Base-by-base conservation (phyloP, 2,888 invertebrate species). In the Clusia tigrina region DNA sequence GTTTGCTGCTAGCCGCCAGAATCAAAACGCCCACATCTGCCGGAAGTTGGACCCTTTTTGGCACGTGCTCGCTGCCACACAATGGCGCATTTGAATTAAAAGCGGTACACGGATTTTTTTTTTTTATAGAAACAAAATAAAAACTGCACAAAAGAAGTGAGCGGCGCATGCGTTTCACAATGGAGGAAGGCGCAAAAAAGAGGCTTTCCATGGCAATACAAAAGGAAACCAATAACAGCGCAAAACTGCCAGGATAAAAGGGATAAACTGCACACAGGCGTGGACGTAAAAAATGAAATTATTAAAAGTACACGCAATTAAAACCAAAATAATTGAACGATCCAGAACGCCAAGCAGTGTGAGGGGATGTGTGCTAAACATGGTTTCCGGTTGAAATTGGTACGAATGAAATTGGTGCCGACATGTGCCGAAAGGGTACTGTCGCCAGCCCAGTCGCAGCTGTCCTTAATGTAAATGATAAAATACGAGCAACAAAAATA, bases 1-100 rank as follows among this genome's bases (percentile, higher is more conserved):
- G 65, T 54, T 38, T 52, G 59, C 62, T 65, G 65, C 60, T 66
- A 69, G 70, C 73, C 73, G 74, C 60, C 68, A 69, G 65, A 73
- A 67, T 65, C 63, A 67, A 72, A 73, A 74, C 78, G 77, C 78
- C 78, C 74, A 74, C 78, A 78, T 72, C 78, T 78, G 78, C 78
- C 78, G 78, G 78, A 78, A 74, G 55, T 65, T 64, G 53, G 42
- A 37, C 62, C 59, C 61, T 64, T 67, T 58, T 37, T 54, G 54
- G 58, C 63, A 54, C 58, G 60, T 57, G 46, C 62, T 23, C 5
- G 10, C n/a, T 3, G 10, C 24, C 23, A 20, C 18, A 55, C 56
- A 56, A 20, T 42, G 18, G 42, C 22, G n/a, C 58, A 37, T 42
- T 46, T 42, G 23, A 42, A 32, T 32, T 18, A 18, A 48, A 20